Percentiles rank a stretch among this genome's conserved stretches.
phyloP scores from a whole-genome alignment of 2,888 invertebrate genomes.

The Eupeodes luniger region DNA sequence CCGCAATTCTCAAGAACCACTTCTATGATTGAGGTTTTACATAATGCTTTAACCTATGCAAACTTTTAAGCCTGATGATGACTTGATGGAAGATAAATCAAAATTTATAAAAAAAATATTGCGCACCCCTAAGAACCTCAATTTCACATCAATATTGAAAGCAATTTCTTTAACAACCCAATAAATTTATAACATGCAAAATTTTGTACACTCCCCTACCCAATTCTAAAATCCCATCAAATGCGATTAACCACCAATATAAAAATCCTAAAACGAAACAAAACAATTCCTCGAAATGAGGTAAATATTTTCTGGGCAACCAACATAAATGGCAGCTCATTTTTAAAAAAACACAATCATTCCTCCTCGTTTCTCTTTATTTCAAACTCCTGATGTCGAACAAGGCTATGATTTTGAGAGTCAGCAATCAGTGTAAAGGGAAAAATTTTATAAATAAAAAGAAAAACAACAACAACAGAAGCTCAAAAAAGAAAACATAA shows the following conservation, averaged over 20 bases:
- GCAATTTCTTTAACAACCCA: constrained; percentile 39
- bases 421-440: constrained; percentile 23
- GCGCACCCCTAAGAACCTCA: neutral
- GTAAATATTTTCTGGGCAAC: constrained; percentile 66
- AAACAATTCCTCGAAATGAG: constrained; percentile 51
- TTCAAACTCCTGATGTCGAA: neutral
- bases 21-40: too few species aligned
- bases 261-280: constrained; percentile 41
- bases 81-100: neutral
- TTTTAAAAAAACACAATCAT: constrained; percentile 36
- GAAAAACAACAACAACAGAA: constrained; percentile 1
- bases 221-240: constrained; percentile 15
- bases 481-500: neutral
- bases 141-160: neutral
- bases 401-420: neutral
- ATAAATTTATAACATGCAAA: constrained; percentile 53
- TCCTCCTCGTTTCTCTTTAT: neutral
- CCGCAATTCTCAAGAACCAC: too few species aligned
- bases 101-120: neutral
- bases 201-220: neutral
- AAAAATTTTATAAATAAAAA: neutral
- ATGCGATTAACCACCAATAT: constrained; percentile 38
- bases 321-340: constrained; percentile 70
- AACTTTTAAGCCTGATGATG: too few species aligned
- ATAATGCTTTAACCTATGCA: too few species aligned